Conservation (phyloP, 2,113 vertebrate genomes). For the Aplodontia rufa region DNA sequence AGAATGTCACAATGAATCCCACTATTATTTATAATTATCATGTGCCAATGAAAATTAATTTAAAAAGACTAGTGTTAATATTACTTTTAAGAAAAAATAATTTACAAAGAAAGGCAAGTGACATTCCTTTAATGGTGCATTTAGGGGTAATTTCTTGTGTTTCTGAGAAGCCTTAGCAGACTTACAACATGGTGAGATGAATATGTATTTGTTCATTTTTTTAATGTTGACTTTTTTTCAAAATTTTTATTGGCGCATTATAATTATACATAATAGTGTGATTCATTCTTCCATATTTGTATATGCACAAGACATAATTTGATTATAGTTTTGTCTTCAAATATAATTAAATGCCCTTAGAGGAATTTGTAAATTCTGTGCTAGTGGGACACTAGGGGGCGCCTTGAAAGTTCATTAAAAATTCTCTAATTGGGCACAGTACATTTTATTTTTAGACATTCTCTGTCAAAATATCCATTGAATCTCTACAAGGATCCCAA, state of each 20-base stretch:
- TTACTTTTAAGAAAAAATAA: neutral
- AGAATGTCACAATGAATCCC: too few species aligned
- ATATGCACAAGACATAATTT: too few species aligned
- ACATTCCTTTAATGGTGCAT: neutral
- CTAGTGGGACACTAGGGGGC: neutral
- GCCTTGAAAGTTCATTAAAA: neutral
- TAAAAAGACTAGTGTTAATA: neutral
- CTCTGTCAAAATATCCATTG: neutral
- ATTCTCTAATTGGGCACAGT: neutral
- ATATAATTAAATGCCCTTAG: neutral
- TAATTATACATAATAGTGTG: too few species aligned
- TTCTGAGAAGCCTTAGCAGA: neutral
- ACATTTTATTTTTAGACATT: neutral
- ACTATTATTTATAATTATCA: too few species aligned
- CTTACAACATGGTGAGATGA: neutral
- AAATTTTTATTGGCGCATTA: too few species aligned
- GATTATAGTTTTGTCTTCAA: neutral
- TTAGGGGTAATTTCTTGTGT: neutral
- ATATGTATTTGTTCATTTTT: neutral
- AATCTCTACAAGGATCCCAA: neutral
- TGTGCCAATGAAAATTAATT: too few species aligned
- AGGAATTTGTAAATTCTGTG: neutral
- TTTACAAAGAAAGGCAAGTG: neutral
- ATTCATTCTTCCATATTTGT: too few species aligned
- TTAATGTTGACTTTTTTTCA: too few species aligned